These are phyloP conservation scores for Babyrousa celebensis DNA, from an alignment of 2,797 vertebrate species.

Conservation along the genomic window DNA sequence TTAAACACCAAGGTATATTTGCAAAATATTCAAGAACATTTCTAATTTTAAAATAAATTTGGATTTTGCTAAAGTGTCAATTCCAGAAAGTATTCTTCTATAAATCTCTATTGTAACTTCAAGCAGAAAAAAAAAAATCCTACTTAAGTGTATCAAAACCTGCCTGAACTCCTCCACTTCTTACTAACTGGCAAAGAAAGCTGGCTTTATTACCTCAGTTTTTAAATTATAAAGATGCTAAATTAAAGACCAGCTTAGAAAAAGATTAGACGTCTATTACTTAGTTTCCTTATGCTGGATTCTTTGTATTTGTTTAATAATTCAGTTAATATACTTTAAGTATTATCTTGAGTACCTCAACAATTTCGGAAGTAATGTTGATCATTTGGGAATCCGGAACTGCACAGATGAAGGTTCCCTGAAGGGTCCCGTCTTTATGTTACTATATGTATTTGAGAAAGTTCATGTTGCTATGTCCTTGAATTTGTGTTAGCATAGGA, in stretches of 20 bases:
- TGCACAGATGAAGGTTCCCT: background rate
- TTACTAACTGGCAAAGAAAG: slow-evolving; percentile 34
- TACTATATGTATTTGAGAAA: background rate
- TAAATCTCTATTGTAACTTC: background rate
- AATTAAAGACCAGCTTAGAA: slow-evolving; percentile 38
- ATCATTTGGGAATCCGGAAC: background rate
- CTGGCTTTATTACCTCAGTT: background rate
- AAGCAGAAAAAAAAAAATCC: background rate
- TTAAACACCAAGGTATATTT: background rate
- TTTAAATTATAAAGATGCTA: slow-evolving; percentile 33
- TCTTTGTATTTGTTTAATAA: slow-evolving; percentile 77
- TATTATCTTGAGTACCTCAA: background rate
- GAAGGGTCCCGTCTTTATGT: background rate
- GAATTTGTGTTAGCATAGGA: background rate
- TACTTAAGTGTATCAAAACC: background rate
- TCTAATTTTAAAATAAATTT: slow-evolving; percentile 44
- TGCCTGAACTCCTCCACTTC: background rate
- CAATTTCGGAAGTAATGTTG: background rate
- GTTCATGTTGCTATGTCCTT: background rate
- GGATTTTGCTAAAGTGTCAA: background rate
- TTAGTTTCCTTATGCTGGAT: slow-evolving; percentile 81
- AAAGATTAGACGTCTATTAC: background rate
- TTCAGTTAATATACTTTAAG: background rate
- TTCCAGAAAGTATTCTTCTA: background rate
- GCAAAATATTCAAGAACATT: slow-evolving; percentile 1